Percentiles rank a stretch among this genome's conserved stretches.
phyloP scores from a whole-genome alignment of 2,797 vertebrate species.

The Enteromius radiatus region DNA sequence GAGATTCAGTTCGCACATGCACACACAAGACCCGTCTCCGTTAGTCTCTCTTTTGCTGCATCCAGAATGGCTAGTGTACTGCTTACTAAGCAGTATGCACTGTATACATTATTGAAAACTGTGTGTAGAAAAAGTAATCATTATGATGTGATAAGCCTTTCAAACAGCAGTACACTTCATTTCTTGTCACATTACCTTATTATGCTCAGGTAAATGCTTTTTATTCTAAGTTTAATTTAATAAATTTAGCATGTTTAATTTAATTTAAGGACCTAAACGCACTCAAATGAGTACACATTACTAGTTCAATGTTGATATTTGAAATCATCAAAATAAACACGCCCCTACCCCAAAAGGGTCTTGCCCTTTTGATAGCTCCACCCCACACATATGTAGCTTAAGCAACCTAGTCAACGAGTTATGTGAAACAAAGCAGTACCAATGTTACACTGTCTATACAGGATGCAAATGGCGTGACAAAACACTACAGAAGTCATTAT shows the following conservation, averaged over 20 bases:
- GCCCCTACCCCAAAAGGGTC: no score
- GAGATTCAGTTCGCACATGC: conserved; percentile 3
- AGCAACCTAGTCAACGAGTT: no score
- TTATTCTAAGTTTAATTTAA: neutral
- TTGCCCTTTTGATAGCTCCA: no score
- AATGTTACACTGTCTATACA: no score
- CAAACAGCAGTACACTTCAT: neutral
- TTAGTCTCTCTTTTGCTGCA: neutral
- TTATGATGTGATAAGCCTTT: neutral
- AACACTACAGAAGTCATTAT: no score
- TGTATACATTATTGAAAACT: neutral
- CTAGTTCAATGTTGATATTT: no score
- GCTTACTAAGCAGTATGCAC: neutral
- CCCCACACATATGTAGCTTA: no score
- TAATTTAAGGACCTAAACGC: neutral
- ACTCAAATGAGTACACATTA: neutral
- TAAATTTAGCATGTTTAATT: neutral
- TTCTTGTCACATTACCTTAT: neutral
- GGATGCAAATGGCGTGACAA: no score
- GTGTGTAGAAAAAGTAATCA: neutral
- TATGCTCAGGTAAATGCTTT: neutral
- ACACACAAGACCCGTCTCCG: conserved; percentile 1
- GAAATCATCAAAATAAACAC: no score
- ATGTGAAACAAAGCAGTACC: no score
- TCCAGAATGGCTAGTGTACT: neutral